Conservation (phyloP, 2,113 vertebrate genomes). For the Naja naja region DNA sequence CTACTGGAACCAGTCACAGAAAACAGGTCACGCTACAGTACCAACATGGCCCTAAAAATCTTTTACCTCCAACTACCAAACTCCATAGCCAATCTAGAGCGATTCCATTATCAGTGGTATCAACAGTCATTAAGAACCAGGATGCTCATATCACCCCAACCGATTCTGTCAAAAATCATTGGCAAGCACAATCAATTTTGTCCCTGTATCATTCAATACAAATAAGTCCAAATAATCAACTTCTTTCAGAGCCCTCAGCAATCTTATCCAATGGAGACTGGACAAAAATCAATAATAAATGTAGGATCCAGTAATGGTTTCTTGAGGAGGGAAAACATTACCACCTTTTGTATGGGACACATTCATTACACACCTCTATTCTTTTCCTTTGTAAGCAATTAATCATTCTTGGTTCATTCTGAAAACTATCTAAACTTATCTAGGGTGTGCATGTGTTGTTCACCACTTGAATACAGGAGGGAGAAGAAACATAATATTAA, state of each 20-base stretch:
- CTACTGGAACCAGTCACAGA: not conserved
- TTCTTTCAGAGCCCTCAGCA: not conserved
- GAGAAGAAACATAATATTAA: not conserved
- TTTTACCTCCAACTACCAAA: not conserved
- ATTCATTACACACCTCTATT: not conserved
- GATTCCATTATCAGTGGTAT: not conserved
- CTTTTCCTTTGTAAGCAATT: not conserved
- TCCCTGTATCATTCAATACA: not conserved
- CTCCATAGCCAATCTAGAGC: not conserved
- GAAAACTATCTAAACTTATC: not conserved
- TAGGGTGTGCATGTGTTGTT: not conserved
- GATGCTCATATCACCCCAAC: not conserved
- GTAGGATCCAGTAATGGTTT: not conserved
- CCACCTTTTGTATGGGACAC: not conserved
- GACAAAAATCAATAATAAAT: not conserved
- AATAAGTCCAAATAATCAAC: not conserved
- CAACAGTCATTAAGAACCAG: not conserved
- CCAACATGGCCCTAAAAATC: not conserved
- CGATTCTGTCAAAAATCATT: not conserved
- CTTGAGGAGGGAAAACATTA: not conserved
- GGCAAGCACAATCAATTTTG: not conserved
- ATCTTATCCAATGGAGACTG: not conserved
- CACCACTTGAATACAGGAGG: not conserved
- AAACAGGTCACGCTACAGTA: not conserved
- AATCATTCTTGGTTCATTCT: not conserved